A percentile compares a stretch with the other conserved stretches of the same genome.
Conservation (phyloP, 2,113 vertebrate genomes). For the Tinamus guttatus region DNA sequence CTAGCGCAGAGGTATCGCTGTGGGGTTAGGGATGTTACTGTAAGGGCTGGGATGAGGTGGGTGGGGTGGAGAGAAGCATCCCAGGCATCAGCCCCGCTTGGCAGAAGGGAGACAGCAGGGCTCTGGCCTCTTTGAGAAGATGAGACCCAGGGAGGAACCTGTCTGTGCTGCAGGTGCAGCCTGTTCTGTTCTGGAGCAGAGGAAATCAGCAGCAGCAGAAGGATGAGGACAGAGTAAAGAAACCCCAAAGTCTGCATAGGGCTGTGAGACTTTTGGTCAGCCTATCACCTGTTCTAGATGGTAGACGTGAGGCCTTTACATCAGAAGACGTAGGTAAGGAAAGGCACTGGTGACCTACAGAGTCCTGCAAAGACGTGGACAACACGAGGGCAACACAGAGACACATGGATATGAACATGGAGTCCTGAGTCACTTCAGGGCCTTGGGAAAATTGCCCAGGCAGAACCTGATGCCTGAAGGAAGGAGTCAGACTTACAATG, state of each 20-base stretch:
- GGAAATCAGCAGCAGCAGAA: too few relatives aligned
- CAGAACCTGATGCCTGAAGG: neutral
- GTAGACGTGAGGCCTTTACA: neutral
- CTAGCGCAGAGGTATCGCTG: too few relatives aligned
- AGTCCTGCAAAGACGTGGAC: rapidly evolving
- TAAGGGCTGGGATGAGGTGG: too few relatives aligned
- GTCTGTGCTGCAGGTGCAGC: rapidly evolving
- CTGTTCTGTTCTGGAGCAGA: neutral
- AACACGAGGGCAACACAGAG: rapidly evolving
- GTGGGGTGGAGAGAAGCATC: too few relatives aligned
- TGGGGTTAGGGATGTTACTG: too few relatives aligned
- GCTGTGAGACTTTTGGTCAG: neutral
- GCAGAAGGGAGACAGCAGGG: neutral
- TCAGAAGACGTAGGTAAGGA: neutral
- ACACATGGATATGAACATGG: neutral
- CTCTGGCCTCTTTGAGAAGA: neutral
- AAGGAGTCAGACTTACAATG: neutral
- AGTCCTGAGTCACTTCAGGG: neutral
- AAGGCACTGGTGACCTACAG: rapidly evolving
- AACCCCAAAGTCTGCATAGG: neutral
- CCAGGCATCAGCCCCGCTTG: too few relatives aligned
- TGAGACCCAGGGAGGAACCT: neutral
- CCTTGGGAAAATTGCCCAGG: neutral
- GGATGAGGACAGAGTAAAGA: neutral
- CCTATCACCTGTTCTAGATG: neutral